Base-by-base conservation (phyloP, 2,797 vertebrate species). In the Simalia tracyae region DNA sequence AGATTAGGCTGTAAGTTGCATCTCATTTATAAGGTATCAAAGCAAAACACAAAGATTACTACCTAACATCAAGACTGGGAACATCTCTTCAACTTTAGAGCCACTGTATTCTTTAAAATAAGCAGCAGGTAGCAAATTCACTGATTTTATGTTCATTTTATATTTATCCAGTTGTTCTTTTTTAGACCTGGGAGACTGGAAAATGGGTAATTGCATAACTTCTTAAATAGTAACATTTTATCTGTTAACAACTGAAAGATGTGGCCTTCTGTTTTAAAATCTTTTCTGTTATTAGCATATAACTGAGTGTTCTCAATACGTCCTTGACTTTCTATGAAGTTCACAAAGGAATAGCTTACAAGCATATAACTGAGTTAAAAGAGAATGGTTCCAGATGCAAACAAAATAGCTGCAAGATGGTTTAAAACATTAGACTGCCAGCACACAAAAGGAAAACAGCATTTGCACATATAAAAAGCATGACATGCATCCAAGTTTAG, bases 381-480 rank as follows among this genome's bases (percentile, higher is more conserved):
- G 91, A 90, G 84, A 91, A 95, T 66, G 85, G 64, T 68, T 86
- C 93, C 89, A 68, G 95, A 93, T 93, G 93, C 42, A 72, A 92
- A 95, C 84, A 87, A 88, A 93, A 94, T 87, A 84, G 72, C 93
- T 87, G 90, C 92, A 91, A 95, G 94, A 89, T 91, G 92, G 84
- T 54, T 86, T 60, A 92, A 94, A 92, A 95, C 92, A 59, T 17
- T 68, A 86, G 87, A 76, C 60, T 86, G 59, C 89, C 89, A 81
- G 42, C 90, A 87, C 90, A 85, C 63, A 94, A 94, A 89, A 66
- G 90, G 92, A 90, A 94, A 96, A 93, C 93, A 91, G 94, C 60
- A 46, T 54, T 81, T 86, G 85, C 85, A 89, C 86, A 91, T 94
- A 54, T 84, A 91, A 22, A 91, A 92, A 94, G 90, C 92, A 91